Conservation (phyloP, 2,113 vertebrate species). For the Corvus hawaiiensis region DNA sequence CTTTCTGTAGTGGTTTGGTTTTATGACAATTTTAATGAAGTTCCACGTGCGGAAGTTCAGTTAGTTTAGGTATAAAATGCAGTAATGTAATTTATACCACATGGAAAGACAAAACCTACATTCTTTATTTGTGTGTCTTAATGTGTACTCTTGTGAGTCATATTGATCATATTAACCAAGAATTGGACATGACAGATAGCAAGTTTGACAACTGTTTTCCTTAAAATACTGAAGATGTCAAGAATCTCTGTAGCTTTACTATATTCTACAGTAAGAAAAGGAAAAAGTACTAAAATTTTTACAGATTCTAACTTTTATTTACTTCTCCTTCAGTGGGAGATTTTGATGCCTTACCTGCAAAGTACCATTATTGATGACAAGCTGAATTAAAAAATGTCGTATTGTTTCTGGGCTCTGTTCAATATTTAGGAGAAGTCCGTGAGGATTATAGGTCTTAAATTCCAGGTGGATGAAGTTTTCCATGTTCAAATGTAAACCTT, state of each 20-base stretch:
- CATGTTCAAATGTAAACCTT: slow-evolving; percentile 65
- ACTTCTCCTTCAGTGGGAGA: neutral
- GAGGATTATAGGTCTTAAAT: slow-evolving; percentile 70
- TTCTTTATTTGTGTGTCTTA: neutral
- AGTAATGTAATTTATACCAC: neutral
- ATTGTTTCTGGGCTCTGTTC: slow-evolving; percentile 61
- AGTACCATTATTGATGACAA: slow-evolving; percentile 72
- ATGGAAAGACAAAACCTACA: neutral
- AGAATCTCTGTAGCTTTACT: neutral
- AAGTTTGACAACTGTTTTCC: neutral
- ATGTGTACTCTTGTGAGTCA: neutral
- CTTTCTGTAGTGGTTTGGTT: neutral
- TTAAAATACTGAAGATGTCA: neutral
- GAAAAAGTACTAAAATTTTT: neutral
- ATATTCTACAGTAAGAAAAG: neutral
- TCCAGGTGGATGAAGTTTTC: slow-evolving; percentile 75
- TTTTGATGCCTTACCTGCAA: slow-evolving; percentile 73
- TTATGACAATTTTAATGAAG: neutral
- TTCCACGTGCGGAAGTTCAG: neutral
- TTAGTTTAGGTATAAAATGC: neutral
- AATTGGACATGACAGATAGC: neutral
- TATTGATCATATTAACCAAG: neutral
- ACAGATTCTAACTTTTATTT: neutral
- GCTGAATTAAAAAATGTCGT: slow-evolving; percentile 72
- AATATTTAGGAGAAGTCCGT: slow-evolving; percentile 77